phyloP scores from a whole-genome alignment of 1,140 invertebrate species.

The Hirudo medicinalis region DNA sequence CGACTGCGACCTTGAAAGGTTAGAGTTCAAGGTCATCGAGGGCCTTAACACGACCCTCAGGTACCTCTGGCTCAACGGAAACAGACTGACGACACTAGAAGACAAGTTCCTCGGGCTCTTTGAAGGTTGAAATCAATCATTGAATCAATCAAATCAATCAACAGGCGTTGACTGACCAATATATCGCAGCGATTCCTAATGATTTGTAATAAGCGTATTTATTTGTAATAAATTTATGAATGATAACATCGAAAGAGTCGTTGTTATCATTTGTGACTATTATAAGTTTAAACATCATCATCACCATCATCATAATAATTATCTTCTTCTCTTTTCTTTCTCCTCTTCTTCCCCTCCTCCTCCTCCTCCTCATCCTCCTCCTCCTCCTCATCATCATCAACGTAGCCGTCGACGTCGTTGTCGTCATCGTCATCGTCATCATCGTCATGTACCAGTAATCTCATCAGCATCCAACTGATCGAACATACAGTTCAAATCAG shows the following conservation, averaged over 20 bases:
- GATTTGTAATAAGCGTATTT: too few species aligned
- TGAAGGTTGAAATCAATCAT: conserved; percentile 30
- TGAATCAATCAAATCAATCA: conserved; percentile 16
- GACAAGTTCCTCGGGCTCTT: conserved; percentile 32
- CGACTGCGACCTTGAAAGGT: conserved; percentile 31
- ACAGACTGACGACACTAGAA: conserved; percentile 33
- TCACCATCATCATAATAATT: too few species aligned
- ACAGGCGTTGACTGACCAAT: too few species aligned
- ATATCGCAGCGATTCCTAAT: too few species aligned
- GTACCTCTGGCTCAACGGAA: conserved; percentile 35
- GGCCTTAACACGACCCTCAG: conserved; percentile 35
- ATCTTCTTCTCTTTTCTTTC: conserved; percentile 25
- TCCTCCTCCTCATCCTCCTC: conserved; percentile 30
- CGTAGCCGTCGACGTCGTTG: too few species aligned
- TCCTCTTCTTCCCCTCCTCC: conserved; percentile 27
- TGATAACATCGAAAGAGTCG: too few species aligned
- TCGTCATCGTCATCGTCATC: too few species aligned
- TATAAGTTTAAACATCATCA: too few species aligned
- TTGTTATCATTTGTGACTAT: too few species aligned
- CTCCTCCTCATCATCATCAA: too few species aligned
- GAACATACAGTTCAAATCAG: conserved; percentile 33
- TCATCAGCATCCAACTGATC: conserved; percentile 32
- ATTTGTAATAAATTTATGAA: too few species aligned
- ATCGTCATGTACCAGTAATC: conserved; percentile 25
- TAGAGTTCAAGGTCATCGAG: conserved; percentile 31